Evolutionary conservation across 2,797 vertebrate species (phyloP).

Genomic region (Austrolebias charrua): DNA sequence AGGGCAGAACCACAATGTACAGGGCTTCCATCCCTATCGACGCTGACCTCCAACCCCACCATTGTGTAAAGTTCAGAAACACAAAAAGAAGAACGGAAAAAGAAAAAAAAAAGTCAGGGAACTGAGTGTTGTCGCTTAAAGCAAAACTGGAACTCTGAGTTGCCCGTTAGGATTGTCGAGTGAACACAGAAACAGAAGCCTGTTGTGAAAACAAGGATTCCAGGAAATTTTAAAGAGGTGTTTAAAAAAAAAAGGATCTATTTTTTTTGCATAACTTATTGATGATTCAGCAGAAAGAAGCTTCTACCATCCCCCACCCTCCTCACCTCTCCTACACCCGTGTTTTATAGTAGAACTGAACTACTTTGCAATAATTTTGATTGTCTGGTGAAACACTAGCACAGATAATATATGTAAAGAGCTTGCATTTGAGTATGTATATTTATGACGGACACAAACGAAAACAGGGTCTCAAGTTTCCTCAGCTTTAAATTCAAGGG

Average conservation of each 20-base stretch:
- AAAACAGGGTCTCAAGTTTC: conserved; percentile 96
- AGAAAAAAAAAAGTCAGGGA: conserved; percentile 81
- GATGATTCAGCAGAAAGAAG: conserved; percentile 72
- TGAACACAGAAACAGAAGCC: conserved; percentile 62
- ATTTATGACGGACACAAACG: conserved; percentile 83
- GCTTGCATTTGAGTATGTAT: conserved; percentile 81
- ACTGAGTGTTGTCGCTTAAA: conserved; percentile 74
- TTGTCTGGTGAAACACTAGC: conserved; percentile 95
- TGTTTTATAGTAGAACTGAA: conserved; percentile 91
- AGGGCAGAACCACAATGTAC: conserved; percentile 98
- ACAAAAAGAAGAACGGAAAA: conserved; percentile 33
- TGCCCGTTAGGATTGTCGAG: conserved; percentile 64
- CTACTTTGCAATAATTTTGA: conserved; percentile 87
- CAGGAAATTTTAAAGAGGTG: conserved; percentile 67
- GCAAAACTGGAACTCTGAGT: conserved; percentile 77
- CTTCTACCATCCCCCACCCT: conserved; percentile 76
- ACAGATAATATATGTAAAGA: conserved; percentile 94
- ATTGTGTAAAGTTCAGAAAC: conserved; percentile 70
- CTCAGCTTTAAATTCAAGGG: conserved; percentile 98
- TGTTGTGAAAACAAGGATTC: conserved; percentile 67
- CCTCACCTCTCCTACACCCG: conserved; percentile 69
- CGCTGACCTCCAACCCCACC: conserved; percentile 80
- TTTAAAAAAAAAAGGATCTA: conserved; percentile 44
- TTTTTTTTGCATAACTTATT: conserved; percentile 75
- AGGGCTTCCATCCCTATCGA: conserved; percentile 98